phyloP scores from a whole-genome alignment of 2,113 vertebrate species.

The Rhodinocichla rosea region DNA sequence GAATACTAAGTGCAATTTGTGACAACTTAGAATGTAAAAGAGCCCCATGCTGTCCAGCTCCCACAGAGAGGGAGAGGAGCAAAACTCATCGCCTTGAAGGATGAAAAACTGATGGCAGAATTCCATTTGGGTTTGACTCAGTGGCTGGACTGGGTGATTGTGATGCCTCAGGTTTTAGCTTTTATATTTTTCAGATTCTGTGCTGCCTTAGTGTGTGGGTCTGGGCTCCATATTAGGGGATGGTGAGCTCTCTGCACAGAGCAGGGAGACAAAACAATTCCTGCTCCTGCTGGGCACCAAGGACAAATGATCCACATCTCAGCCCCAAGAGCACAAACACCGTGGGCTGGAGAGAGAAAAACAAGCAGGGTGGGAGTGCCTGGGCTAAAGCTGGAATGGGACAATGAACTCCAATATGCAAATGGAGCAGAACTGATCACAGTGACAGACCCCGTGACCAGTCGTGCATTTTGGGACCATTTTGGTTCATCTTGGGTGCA shows the following conservation, averaged over 20 bases:
- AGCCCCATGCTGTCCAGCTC: background rate
- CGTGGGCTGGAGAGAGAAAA: background rate
- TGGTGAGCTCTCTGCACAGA: background rate
- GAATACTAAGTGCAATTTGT: conserved; percentile 8
- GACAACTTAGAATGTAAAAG: conserved; percentile 1
- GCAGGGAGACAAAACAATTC: background rate
- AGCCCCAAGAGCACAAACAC: background rate
- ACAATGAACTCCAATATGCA: background rate
- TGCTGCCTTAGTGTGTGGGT: background rate
- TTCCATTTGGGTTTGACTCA: background rate
- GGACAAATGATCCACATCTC: background rate
- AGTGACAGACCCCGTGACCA: fast-evolving
- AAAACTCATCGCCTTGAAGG: background rate
- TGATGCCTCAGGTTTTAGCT: background rate
- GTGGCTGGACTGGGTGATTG: background rate
- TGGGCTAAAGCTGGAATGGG: background rate
- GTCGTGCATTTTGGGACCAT: background rate
- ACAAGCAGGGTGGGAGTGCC: background rate
- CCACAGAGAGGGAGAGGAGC: background rate
- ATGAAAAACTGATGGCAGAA: background rate
- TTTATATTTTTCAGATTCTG: background rate
- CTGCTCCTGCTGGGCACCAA: background rate
- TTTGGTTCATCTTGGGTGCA: background rate
- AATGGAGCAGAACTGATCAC: background rate
- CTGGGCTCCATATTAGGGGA: background rate